Percentiles rank a stretch among this genome's conserved stretches.
Conservation (phyloP, 2,113 vertebrate species). For the Ginglymostoma cirratum region DNA sequence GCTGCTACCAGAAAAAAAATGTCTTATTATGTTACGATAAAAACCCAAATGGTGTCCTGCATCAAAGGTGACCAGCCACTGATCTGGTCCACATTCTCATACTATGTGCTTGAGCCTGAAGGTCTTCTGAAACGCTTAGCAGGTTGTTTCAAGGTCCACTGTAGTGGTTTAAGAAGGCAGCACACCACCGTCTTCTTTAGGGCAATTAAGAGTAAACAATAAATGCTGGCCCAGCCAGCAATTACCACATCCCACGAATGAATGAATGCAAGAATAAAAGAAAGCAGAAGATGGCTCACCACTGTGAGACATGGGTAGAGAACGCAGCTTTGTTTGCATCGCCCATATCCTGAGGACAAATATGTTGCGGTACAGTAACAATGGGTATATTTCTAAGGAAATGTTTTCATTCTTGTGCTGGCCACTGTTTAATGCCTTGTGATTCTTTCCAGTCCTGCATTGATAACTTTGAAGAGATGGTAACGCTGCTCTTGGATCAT, state of each 20-base stretch:
- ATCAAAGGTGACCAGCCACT: neutral
- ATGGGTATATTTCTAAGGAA: neutral
- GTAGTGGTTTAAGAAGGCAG: too few species aligned
- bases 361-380: neutral
- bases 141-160: neutral
- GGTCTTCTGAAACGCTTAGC: neutral
- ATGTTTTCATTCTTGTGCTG: neutral
- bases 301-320: neutral
- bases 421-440: neutral
- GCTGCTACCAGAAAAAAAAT: neutral
- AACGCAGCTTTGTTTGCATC: neutral
- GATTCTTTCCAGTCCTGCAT: conserved; percentile 79
- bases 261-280: neutral
- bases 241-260: too few species aligned
- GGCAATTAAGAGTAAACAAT: too few species aligned
- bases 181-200: too few species aligned
- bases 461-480: conserved; percentile 95
- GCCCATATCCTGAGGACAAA: neutral
- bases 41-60: neutral
- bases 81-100: neutral
- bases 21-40: neutral
- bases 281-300: neutral
- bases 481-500: conserved; percentile 77
- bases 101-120: neutral
- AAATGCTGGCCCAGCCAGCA: too few species aligned